These are phyloP conservation scores for Danionella dracula DNA, from an alignment of 2,797 vertebrate genomes.

Conservation along the genomic window DNA sequence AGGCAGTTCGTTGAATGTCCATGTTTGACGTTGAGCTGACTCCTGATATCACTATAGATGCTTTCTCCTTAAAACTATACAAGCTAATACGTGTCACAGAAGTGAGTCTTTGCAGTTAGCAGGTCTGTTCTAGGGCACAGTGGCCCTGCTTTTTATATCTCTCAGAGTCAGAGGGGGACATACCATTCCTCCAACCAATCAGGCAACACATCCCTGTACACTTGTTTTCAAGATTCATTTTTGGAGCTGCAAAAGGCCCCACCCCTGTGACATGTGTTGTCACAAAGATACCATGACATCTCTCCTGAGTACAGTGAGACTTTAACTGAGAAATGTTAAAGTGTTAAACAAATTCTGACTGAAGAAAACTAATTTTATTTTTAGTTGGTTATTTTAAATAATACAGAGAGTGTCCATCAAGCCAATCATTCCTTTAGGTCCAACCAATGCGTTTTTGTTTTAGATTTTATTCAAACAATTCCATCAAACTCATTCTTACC, in stretches of 20 bases:
- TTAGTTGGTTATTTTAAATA: no score
- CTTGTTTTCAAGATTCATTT: conserved; percentile 60
- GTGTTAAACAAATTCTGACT: conserved; percentile 62
- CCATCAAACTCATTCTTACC: no score
- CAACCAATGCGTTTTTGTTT: no score
- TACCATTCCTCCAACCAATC: conserved; percentile 53
- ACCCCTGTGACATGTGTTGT: conserved; percentile 54
- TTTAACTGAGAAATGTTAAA: conserved; percentile 20
- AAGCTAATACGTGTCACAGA: neutral
- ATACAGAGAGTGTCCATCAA: no score
- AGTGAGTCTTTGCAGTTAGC: conserved; percentile 35
- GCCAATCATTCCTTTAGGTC: no score
- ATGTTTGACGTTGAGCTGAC: conserved; percentile 41
- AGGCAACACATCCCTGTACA: conserved; percentile 61
- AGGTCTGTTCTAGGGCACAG: conserved; percentile 53
- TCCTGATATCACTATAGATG: neutral
- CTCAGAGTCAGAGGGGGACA: conserved; percentile 60
- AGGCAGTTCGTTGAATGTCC: conserved; percentile 72
- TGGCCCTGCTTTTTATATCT: conserved; percentile 64
- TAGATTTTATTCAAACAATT: no score
- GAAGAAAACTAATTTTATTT: conserved; percentile 26
- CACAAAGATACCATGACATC: conserved; percentile 41
- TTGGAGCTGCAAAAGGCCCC: conserved; percentile 58
- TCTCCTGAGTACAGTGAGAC: conserved; percentile 32
- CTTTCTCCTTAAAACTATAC: neutral